Evolutionary conservation across 1,140 invertebrate species (phyloP), one percentile per base, ranked within the genome.

Genomic region (Lepeophtheirus salmonis): DNA sequence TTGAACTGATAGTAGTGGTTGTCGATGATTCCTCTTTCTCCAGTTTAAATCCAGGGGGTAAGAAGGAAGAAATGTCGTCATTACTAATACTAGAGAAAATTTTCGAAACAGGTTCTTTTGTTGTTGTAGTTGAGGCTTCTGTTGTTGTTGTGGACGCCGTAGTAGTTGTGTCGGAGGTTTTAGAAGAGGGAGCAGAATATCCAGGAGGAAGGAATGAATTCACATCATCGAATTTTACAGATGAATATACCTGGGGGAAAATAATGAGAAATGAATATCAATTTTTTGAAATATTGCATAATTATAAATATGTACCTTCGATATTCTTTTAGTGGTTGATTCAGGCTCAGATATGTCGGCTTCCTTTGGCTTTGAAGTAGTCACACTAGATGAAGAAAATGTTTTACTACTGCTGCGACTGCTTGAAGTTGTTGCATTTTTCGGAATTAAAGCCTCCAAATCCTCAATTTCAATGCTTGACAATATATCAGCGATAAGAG

Each of bases 381-480:
- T 52, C n/a, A 6, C 21, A 18, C 6, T 21, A 16, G 16, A 14
- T 52, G n/a, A 4, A 52, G 30, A 41, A n/a, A n/a, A n/a, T 10
- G 30, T 41, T n/a, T n/a, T n/a, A n/a, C n/a, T n/a, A n/a, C n/a
- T n/a, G n/a, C n/a, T n/a, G n/a, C n/a, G n/a, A 41, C 6, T 41
- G 6, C 6, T 41, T 41, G 30, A 41, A n/a, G 6, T n/a, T 41
- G 30, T 41, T 10, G 30, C 6, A n/a, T 41, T 41, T n/a, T 52
- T 52, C 4, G 50, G 50, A 16, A 52, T 18, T 4, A 52, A 16
- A 6, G n/a, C 21, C n/a, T 16, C 21, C 50, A 52, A 52, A 22
- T 52, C 50, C n/a, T 52, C 50, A 52, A 52, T 52, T 52, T 52
- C 50, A 52, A 52, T 52, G 50, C 12, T 52, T 4, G 50, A 52